phyloP scores from a whole-genome alignment of 1,140 invertebrate genomes.

The Diprion similis region DNA sequence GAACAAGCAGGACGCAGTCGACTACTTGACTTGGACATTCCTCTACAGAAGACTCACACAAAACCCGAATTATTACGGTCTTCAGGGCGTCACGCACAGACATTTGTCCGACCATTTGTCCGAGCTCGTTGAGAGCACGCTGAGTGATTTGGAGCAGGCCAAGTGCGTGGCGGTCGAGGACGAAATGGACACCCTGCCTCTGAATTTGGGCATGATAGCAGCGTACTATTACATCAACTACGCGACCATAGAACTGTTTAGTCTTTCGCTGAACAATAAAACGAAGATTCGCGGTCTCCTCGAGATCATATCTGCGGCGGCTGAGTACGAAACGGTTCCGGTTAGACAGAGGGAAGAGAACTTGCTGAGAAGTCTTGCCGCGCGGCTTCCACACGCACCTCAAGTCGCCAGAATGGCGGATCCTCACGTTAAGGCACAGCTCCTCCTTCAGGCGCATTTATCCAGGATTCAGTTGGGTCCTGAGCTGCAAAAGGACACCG shows the following conservation, averaged over 20 bases:
- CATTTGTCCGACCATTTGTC: conserved; percentile 99
- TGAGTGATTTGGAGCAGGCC: conserved; percentile 95
- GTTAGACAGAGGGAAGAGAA: conserved; percentile 96
- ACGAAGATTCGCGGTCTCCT: conserved; percentile 96
- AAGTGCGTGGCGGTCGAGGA: conserved; percentile 99
- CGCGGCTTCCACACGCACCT: conserved; percentile 75
- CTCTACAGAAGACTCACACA: conserved; percentile 96
- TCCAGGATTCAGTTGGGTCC: conserved; percentile 92
- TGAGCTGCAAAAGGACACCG: conserved; percentile 96
- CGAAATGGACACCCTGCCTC: conserved; percentile 94
- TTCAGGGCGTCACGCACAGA: conserved; percentile 95
- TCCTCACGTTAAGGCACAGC: conserved; percentile 97
- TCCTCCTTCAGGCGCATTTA: conserved; percentile 95
- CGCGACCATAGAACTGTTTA: conserved; percentile 98
- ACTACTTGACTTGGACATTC: conserved; percentile 99
- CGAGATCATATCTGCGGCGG: conserved; percentile 97
- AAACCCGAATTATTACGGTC: conserved; percentile 99
- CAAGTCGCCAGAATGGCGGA: conserved; percentile 85
- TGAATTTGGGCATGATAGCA: conserved; percentile 99
- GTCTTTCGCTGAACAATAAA: conserved; percentile 94
- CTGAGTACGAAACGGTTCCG: conserved; percentile 94
- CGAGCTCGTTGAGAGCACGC: conserved; percentile 95
- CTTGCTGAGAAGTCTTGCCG: conserved; percentile 82
- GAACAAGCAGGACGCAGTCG: conserved; percentile 99
- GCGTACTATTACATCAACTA: conserved; percentile 99